These are phyloP conservation scores for Diarsia mendica DNA, from an alignment of 2,888 invertebrate species.

Conservation along the genomic window DNA sequence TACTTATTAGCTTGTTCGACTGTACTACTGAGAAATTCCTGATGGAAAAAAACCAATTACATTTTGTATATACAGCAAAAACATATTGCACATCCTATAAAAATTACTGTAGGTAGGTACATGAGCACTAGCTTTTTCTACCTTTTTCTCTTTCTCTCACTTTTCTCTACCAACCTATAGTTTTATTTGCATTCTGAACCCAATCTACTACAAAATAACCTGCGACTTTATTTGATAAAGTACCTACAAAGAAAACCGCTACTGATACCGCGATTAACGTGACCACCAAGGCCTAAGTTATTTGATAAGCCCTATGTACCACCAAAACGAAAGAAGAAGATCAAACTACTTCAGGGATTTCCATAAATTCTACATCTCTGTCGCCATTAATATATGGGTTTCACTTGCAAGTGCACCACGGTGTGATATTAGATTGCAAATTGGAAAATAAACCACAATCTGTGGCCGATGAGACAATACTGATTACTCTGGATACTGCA, in stretches of 20 bases:
- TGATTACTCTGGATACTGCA: conserved; percentile 20
- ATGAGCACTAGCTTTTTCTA: neutral
- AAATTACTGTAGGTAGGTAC: neutral
- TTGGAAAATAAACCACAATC: conserved; percentile 71
- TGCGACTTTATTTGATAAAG: neutral
- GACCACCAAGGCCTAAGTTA: neutral
- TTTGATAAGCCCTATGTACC: neutral
- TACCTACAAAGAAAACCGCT: neutral
- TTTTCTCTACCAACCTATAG: neutral
- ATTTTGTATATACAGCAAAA: no score
- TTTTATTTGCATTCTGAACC: neutral
- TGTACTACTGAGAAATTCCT: no score
- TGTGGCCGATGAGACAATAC: conserved; percentile 54
- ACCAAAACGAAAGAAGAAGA: neutral
- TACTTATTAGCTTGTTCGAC: no score
- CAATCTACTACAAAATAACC: neutral
- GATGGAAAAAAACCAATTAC: no score
- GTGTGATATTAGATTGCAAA: conserved; percentile 59
- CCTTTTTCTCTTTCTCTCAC: neutral
- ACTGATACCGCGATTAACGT: neutral
- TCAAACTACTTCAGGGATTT: conserved; percentile 1
- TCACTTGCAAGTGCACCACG: conserved; percentile 66
- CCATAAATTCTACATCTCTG: conserved; percentile 36
- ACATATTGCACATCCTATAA: no score
- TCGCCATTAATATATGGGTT: conserved; percentile 59